phyloP scores from a whole-genome alignment of 1,140 invertebrate genomes.

The Cyclargus thomasi region DNA sequence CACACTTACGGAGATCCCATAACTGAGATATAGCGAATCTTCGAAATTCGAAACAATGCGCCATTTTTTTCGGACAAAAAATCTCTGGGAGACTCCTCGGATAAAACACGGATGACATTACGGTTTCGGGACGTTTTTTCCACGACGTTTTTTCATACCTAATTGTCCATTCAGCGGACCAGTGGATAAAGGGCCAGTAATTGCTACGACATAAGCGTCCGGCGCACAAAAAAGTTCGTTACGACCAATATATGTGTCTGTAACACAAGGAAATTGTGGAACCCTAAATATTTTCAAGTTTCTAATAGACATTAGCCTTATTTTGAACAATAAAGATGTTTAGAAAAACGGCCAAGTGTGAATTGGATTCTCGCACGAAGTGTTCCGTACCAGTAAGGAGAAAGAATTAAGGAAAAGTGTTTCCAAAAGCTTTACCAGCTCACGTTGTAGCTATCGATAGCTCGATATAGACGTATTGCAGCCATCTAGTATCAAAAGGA shows the following conservation, averaged over 20 bases:
- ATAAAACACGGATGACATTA: slow-evolving; percentile 16
- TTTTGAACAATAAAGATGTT: no score
- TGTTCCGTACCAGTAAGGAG: no score
- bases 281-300: no score
- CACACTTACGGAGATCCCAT: slow-evolving; percentile 55
- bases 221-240: background rate
- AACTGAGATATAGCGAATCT: slow-evolving; percentile 58
- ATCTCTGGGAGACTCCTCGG: slow-evolving; percentile 21
- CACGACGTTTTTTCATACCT: slow-evolving; percentile 8
- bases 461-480: no score
- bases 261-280: no score
- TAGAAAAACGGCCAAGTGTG: no score
- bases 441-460: no score
- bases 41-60: slow-evolving; percentile 58
- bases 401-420: no score
- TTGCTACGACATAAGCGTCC: slow-evolving; percentile 8
- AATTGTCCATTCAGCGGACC: background rate
- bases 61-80: slow-evolving; percentile 39
- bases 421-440: no score
- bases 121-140: slow-evolving; percentile 11
- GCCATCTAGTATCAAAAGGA: no score
- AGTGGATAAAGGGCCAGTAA: background rate
- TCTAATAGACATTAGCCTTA: no score
- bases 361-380: no score
- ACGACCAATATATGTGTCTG: background rate